Percentiles rank a stretch among this genome's conserved stretches.
Evolutionary conservation across 2,797 vertebrate species (phyloP).

Genomic region (Triplophysa bombifrons): DNA sequence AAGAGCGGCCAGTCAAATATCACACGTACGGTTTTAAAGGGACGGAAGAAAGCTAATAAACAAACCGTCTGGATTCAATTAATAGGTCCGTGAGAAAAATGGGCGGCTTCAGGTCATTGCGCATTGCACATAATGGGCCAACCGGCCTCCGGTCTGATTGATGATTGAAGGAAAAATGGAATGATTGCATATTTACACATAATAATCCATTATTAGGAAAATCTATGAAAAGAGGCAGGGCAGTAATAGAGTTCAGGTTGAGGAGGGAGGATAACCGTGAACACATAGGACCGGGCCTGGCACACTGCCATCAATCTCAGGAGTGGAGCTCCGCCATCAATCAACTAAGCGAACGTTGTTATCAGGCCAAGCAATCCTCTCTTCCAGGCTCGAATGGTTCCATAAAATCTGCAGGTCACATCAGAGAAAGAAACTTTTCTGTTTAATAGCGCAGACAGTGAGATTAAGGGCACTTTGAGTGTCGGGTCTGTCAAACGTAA

Average conservation of each 20-base stretch:
- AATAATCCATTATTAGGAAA: constrained; percentile 55
- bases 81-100: constrained; percentile 47
- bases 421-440: constrained; percentile 48
- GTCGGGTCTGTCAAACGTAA: constrained; percentile 50
- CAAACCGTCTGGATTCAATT: constrained; percentile 54
- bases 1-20: constrained; percentile 54
- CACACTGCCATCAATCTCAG: constrained; percentile 64
- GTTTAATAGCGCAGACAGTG: constrained; percentile 51
- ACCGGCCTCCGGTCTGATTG: constrained; percentile 48
- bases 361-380: constrained; percentile 52
- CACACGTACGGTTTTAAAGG: constrained; percentile 26
- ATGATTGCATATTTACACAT: constrained; percentile 51
- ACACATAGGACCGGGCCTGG: constrained; percentile 63
- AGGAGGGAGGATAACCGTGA: constrained; percentile 55
- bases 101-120: constrained; percentile 53
- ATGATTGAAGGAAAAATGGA: constrained; percentile 28
- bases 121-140: constrained; percentile 39
- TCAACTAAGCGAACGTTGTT: constrained; percentile 58
- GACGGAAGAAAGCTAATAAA: constrained; percentile 53
- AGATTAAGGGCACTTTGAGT: constrained; percentile 57
- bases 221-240: constrained; percentile 26
- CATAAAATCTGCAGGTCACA: constrained; percentile 52
- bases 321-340: constrained; percentile 58
- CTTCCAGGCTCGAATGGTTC: constrained; percentile 37
- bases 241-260: constrained; percentile 13